A percentile compares a stretch with the other conserved stretches of the same genome.
These are phyloP conservation scores for Brachypteracias leptosomus DNA, from an alignment of 2,113 vertebrate genomes.

Conservation along the genomic window DNA sequence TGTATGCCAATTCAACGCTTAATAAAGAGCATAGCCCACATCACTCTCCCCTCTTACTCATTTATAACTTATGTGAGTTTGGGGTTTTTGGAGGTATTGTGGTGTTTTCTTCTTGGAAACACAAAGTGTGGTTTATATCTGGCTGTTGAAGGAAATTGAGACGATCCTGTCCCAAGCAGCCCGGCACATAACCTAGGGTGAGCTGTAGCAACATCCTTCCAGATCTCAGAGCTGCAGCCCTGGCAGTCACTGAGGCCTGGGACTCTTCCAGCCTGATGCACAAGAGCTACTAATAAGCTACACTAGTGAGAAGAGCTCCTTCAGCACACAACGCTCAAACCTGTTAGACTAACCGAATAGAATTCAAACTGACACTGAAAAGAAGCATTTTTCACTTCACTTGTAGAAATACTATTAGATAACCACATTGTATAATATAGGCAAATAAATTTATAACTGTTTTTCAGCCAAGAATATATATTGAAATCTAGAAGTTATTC, in stretches of 20 bases:
- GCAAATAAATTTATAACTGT: background rate
- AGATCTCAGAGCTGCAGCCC: background rate
- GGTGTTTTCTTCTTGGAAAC: background rate
- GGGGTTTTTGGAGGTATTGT: background rate
- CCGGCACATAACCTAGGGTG: background rate
- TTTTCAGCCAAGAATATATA: background rate
- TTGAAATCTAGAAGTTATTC: background rate
- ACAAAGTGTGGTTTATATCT: background rate
- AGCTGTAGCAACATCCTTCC: background rate
- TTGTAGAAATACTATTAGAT: background rate
- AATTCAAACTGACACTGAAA: background rate
- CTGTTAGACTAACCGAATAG: background rate
- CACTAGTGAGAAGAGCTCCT: background rate
- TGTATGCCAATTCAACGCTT: background rate
- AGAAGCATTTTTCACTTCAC: background rate
- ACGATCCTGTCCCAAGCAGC: background rate
- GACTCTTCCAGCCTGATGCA: rapidly evolving
- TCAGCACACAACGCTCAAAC: background rate
- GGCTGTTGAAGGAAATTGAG: background rate
- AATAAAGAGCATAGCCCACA: background rate
- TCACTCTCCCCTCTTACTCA: background rate
- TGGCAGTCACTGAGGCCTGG: no score
- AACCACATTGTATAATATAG: background rate
- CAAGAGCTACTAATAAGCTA: background rate
- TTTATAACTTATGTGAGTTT: background rate